phyloP scores from a whole-genome alignment of 2,888 invertebrate genomes.

The Pseudococcus viburni region DNA sequence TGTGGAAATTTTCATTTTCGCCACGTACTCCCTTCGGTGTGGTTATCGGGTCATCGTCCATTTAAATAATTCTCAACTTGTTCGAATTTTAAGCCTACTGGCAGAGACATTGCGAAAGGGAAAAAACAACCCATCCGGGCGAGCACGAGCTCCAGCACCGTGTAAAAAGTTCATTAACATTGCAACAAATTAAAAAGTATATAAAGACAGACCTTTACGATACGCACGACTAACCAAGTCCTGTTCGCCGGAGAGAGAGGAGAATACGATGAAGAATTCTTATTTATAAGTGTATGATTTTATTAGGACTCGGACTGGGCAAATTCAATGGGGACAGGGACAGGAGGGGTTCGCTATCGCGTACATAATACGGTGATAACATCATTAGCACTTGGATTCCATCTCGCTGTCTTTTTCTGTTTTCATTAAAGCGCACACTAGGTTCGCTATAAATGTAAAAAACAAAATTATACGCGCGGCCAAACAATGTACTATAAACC shows the following conservation, averaged over 20 bases:
- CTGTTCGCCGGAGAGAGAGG: no score
- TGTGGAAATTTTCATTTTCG: not conserved
- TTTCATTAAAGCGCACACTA: not conserved
- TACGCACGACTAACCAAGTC: not conserved
- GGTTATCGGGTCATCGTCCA: not conserved
- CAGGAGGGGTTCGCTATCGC: not conserved
- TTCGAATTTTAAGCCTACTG: not conserved
- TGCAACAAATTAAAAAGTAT: not conserved
- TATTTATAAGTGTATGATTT: no score
- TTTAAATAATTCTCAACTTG: not conserved
- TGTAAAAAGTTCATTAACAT: constrained; percentile 30
- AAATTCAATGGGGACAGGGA: not conserved
- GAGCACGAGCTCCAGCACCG: not conserved
- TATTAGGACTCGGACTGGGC: no score
- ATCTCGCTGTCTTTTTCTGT: not conserved
- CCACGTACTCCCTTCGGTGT: not conserved
- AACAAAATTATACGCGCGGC: not conserved
- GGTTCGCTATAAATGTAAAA: not conserved
- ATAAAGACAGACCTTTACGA: not conserved
- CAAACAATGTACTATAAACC: not conserved
- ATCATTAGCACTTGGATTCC: constrained; percentile 18
- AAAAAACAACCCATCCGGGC: not conserved
- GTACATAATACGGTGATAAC: not conserved
- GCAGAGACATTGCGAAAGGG: not conserved
- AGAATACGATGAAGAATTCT: no score